Evolutionary conservation across 2,113 vertebrate genomes (phyloP).

Genomic region (Formicarius rufipectus): DNA sequence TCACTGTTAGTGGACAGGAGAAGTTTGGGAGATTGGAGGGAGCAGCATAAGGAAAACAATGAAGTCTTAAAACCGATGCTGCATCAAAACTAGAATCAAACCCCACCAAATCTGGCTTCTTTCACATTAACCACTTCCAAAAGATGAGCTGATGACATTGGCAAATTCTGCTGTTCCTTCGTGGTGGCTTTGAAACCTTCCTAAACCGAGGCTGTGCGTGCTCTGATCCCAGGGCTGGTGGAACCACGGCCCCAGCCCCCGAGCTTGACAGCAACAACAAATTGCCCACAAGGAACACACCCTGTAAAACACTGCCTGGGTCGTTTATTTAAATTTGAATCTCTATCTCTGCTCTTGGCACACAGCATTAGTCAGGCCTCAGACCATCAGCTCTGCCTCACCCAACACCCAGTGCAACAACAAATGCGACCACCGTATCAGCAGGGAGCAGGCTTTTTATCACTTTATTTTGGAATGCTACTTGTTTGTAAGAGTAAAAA

Average conservation of each 20-base stretch:
- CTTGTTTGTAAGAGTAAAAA: constrained; percentile 22
- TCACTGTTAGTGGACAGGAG: background rate
- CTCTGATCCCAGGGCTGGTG: constrained; percentile 33
- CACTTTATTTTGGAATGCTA: background rate
- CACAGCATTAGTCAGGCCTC: constrained; percentile 47
- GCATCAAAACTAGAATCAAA: background rate
- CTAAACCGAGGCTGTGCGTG: background rate
- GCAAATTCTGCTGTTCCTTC: background rate
- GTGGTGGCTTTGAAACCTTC: constrained; percentile 24
- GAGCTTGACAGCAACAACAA: constrained; percentile 62
- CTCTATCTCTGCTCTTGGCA: constrained; percentile 38
- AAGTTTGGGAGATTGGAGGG: background rate
- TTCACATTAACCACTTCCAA: background rate
- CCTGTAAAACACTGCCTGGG: constrained; percentile 54
- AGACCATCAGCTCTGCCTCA: background rate
- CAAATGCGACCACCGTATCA: background rate
- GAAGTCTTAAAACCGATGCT: background rate
- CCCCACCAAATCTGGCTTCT: background rate
- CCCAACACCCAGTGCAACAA: background rate
- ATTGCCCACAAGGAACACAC: constrained; percentile 62
- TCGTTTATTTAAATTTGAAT: constrained; percentile 53
- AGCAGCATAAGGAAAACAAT: background rate
- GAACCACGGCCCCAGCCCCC: constrained; percentile 21
- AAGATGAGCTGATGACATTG: background rate
- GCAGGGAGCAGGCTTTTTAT: constrained; percentile 15